Conservation (phyloP, 2,888 invertebrate species). For the Eilema griseolum region DNA sequence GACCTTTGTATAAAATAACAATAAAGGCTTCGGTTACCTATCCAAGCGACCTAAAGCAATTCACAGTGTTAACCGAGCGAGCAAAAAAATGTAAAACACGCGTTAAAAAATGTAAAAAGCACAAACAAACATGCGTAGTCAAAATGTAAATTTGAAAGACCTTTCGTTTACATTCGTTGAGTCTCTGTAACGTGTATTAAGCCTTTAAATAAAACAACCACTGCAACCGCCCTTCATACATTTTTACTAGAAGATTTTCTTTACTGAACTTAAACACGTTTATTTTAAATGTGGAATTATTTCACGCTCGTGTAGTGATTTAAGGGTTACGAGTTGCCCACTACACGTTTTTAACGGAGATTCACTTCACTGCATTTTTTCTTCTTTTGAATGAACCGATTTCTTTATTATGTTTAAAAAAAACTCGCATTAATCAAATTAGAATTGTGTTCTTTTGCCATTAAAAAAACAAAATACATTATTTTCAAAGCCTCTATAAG, state of each 20-base stretch:
- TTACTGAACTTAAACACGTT: conserved; percentile 31
- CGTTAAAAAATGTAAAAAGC: conserved; percentile 61
- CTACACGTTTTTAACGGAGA: conserved; percentile 2
- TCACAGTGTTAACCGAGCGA: conserved; percentile 24
- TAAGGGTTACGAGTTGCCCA: background rate
- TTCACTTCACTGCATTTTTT: background rate
- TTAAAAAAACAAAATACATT: no score
- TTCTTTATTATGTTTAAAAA: background rate
- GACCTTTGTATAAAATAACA: conserved; percentile 24
- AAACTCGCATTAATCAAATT: no score
- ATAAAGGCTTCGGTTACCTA: conserved; percentile 18
- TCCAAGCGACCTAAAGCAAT: conserved; percentile 22
- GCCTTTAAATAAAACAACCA: conserved; percentile 53
- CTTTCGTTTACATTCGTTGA: conserved; percentile 61
- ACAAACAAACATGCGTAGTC: conserved; percentile 52
- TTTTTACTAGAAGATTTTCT: conserved; percentile 33
- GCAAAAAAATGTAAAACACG: conserved; percentile 29
- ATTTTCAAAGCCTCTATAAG: no score
- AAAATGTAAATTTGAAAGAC: conserved; percentile 64
- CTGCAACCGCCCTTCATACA: conserved; percentile 37
- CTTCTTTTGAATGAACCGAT: conserved; percentile 13
- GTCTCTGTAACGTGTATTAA: conserved; percentile 53
- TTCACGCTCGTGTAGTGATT: conserved; percentile 15
- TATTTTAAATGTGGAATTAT: conserved; percentile 28
- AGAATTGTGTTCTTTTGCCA: no score